Percentiles rank a stretch among this genome's conserved stretches.
Conservation (phyloP, 53 echinoderm and acorn worm genomes). For the Temnopleurus reevesii region DNA sequence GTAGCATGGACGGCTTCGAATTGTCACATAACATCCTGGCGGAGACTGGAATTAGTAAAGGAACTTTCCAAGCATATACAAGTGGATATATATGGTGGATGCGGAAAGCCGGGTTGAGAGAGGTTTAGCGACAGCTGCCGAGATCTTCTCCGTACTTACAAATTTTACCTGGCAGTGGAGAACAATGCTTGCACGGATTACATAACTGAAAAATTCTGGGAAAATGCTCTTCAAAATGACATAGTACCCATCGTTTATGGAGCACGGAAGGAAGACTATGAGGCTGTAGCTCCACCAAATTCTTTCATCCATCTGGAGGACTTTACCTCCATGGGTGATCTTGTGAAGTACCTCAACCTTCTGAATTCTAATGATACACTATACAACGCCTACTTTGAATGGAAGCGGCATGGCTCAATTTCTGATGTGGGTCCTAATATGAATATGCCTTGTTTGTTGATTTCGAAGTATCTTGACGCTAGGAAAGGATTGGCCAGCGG, state of each 20-base stretch:
- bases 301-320: slow-evolving; percentile 51
- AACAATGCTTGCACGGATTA: slow-evolving; percentile 57
- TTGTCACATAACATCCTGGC: background rate
- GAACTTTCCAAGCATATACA: background rate
- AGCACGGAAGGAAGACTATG: slow-evolving; percentile 35
- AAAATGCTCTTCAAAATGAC: background rate
- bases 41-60: background rate
- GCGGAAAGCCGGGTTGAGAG: background rate
- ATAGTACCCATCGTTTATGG: background rate
- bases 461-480: background rate
- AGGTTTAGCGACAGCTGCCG: background rate
- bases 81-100: background rate
- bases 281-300: slow-evolving; percentile 61
- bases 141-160: background rate
- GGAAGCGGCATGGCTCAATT: background rate
- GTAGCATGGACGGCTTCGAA: slow-evolving; percentile 27
- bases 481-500: background rate
- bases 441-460: background rate
- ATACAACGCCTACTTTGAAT: background rate
- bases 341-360: background rate
- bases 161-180: slow-evolving; percentile 31
- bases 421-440: no score
- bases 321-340: background rate
- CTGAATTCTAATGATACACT: background rate
- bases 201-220: background rate